phyloP scores from a whole-genome alignment of 23 tunicate species.

The Halocynthia aurantium region DNA sequence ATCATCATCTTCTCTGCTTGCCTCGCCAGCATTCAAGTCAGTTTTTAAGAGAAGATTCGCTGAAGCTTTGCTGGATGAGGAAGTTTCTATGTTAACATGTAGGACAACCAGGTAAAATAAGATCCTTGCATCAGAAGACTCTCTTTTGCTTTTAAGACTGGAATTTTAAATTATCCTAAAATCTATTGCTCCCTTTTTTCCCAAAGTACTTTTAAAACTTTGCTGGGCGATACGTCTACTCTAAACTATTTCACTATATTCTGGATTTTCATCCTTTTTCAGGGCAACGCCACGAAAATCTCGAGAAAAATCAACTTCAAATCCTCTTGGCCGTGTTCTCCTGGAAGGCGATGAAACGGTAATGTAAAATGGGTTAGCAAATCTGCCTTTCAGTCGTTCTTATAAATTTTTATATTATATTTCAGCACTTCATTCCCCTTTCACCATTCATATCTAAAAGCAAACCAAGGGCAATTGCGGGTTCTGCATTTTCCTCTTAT shows the following conservation, averaged over 20 bases:
- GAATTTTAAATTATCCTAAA: neutral
- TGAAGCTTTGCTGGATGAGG: slow-evolving; percentile 75
- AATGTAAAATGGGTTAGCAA: neutral
- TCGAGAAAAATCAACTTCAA: neutral
- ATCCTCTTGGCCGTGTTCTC: slow-evolving; percentile 16
- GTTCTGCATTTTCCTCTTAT: neutral
- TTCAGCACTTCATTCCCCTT: slow-evolving; percentile 10
- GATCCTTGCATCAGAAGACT: too few relatives aligned
- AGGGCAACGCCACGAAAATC: neutral
- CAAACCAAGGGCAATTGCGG: neutral
- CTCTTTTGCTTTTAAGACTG: too few relatives aligned
- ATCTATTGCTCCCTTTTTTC: neutral
- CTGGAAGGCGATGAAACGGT: slow-evolving; percentile 15
- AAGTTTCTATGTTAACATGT: slow-evolving; percentile 69
- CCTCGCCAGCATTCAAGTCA: slow-evolving; percentile 4
- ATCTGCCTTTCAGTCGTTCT: neutral
- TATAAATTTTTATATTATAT: neutral
- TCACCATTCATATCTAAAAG: slow-evolving; percentile 2
- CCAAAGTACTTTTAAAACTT: neutral
- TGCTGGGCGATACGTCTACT: neutral
- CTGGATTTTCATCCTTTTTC: too few relatives aligned
- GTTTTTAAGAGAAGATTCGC: slow-evolving; percentile 46
- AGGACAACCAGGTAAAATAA: slow-evolving; percentile 36
- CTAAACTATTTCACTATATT: too few relatives aligned
- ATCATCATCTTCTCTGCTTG: neutral